Percentiles rank a stretch among this genome's conserved stretches.
These are phyloP conservation scores for Bucorvus abyssinicus DNA, from an alignment of 2,797 vertebrate genomes.

Conservation along the genomic window DNA sequence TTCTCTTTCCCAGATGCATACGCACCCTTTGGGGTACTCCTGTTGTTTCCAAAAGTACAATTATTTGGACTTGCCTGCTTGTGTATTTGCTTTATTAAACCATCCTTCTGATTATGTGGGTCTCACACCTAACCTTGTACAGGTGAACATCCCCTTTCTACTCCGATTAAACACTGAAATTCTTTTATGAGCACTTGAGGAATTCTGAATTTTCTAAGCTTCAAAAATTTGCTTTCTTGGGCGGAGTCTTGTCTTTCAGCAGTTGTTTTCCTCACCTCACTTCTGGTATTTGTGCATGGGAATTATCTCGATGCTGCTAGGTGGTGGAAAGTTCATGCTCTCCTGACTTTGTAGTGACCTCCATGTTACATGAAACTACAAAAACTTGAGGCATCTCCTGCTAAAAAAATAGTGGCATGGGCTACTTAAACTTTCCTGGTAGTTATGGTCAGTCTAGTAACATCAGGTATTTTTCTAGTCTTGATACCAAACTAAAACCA, in stretches of 20 bases:
- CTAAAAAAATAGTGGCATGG: neutral
- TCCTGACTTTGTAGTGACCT: neutral
- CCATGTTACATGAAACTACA: neutral
- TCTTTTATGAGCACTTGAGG: neutral
- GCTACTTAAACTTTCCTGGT: neutral
- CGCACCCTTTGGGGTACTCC: neutral
- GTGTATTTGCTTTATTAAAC: neutral
- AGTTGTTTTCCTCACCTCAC: neutral
- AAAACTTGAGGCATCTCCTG: neutral
- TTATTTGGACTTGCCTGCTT: neutral
- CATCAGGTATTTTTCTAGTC: neutral
- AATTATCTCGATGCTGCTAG: neutral
- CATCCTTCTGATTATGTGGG: neutral
- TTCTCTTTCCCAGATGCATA: neutral
- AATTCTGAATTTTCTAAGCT: neutral
- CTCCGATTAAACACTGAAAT: neutral
- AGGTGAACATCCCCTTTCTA: neutral
- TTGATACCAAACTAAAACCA: neutral
- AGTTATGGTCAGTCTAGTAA: neutral
- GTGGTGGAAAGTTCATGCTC: neutral
- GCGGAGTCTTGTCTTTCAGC: neutral
- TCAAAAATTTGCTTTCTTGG: neutral
- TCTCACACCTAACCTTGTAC: neutral
- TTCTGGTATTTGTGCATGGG: neutral
- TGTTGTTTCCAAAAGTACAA: neutral